Percentiles rank a stretch among this genome's conserved stretches.
Evolutionary conservation across 2,113 vertebrate genomes (phyloP).

Genomic region (Benitochromis conjunctus): DNA sequence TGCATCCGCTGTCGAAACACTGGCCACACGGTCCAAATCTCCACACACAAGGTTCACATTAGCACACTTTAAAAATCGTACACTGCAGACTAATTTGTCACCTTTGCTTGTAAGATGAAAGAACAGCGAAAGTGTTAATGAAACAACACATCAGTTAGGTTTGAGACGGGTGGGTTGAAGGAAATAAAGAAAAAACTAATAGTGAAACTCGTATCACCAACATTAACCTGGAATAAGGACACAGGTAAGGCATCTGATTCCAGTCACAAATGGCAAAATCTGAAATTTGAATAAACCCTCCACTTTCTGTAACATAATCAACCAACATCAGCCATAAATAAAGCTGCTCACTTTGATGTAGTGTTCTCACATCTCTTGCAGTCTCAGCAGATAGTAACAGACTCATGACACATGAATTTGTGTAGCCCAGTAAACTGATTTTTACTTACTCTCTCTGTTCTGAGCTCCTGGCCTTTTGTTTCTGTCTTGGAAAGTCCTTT

Average conservation of each 20-base stretch:
- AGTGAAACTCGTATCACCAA: neutral
- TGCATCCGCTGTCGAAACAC: conserved; percentile 48
- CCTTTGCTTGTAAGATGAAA: neutral
- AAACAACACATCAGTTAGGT: neutral
- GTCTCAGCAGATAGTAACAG: neutral
- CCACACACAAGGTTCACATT: neutral
- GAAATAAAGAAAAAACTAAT: neutral
- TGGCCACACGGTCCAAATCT: conserved; percentile 22
- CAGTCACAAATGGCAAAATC: neutral
- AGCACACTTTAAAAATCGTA: neutral
- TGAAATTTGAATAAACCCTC: neutral
- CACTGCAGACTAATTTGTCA: neutral
- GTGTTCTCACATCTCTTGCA: neutral
- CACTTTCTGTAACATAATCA: neutral
- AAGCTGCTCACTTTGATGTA: neutral
- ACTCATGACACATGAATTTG: neutral
- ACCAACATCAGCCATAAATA: neutral
- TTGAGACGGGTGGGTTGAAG: neutral
- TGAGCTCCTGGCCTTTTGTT: neutral
- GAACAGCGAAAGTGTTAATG: neutral
- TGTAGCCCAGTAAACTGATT: neutral
- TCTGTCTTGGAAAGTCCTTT: neutral
- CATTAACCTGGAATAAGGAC: neutral
- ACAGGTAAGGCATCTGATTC: neutral
- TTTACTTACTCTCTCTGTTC: conserved; percentile 32